phyloP scores from a whole-genome alignment of 2,888 invertebrate genomes.

The Emmelina monodactyla region DNA sequence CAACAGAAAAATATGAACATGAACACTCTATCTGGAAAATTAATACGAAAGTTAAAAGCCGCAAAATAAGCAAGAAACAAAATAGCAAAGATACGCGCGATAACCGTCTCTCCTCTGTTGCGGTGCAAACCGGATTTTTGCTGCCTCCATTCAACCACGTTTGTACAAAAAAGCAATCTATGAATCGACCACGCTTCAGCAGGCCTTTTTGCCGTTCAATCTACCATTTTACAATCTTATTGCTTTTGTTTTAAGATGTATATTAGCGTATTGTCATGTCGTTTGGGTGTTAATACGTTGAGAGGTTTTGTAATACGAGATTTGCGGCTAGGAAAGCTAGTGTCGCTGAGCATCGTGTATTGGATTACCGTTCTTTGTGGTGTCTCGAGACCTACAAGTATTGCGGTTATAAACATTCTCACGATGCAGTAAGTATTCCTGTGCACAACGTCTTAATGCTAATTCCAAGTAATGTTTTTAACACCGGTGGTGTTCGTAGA shows the following conservation, averaged over 20 bases:
- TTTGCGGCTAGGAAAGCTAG: slow-evolving; percentile 56
- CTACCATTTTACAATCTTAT: background rate
- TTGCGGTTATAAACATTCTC: slow-evolving; percentile 56
- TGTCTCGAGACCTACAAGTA: slow-evolving; percentile 53
- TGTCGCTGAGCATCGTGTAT: slow-evolving; percentile 64
- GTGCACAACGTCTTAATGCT: slow-evolving; percentile 32
- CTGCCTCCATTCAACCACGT: slow-evolving; percentile 42
- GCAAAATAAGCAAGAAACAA: too few species aligned
- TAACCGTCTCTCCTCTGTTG: slow-evolving; percentile 22
- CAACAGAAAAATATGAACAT: too few species aligned
- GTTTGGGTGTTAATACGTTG: background rate
- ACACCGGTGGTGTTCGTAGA: slow-evolving; percentile 16
- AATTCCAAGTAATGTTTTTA: slow-evolving; percentile 28
- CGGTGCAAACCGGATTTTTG: slow-evolving; percentile 16
- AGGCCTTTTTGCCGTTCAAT: slow-evolving; percentile 20
- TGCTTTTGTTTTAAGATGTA: background rate
- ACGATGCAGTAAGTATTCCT: slow-evolving; percentile 35
- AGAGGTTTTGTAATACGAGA: slow-evolving; percentile 46
- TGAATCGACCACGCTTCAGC: slow-evolving; percentile 41
- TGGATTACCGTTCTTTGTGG: slow-evolving; percentile 61
- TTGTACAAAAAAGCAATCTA: slow-evolving; percentile 57
- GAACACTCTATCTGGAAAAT: too few species aligned
- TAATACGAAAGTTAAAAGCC: too few species aligned
- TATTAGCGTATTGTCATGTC: background rate
- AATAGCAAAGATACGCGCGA: slow-evolving; percentile 25